Conservation (phyloP, 2,888 invertebrate genomes). For the Steinernema hermaphroditum region DNA sequence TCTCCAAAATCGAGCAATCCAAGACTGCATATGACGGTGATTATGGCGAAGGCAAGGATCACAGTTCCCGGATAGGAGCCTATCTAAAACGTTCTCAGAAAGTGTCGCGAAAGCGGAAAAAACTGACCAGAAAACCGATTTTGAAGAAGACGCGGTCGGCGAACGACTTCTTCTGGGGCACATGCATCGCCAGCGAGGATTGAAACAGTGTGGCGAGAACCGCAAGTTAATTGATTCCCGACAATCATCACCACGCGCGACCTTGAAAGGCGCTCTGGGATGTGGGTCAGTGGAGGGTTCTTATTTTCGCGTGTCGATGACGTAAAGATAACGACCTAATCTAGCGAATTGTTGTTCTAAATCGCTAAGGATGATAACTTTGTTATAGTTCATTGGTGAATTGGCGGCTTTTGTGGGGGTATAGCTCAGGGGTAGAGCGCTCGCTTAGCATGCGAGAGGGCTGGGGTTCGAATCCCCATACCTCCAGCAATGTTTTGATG, state of each 20-base stretch:
- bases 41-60: conserved; percentile 33
- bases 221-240: conserved; percentile 19
- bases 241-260: not conserved
- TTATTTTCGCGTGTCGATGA: conserved; percentile 14
- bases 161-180: not conserved
- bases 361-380: not conserved
- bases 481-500: not conserved
- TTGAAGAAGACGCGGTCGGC: conserved; percentile 4
- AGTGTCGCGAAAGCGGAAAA: not conserved
- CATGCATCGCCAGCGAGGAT: not conserved
- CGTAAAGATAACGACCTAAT: conserved; percentile 7
- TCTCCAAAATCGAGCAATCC: conserved; percentile 30
- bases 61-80: conserved; percentile 14
- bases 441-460: too few relatives aligned
- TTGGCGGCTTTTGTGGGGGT: too few relatives aligned
- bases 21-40: conserved; percentile 34
- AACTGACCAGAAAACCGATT: not conserved
- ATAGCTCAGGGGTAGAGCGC: conserved; percentile 54
- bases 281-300: conserved; percentile 14
- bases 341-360: not conserved
- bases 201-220: conserved; percentile 16
- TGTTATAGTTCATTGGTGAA: too few relatives aligned
- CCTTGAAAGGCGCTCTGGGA: conserved; percentile 12
- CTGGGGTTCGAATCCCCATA: too few relatives aligned
- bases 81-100: not conserved